These are phyloP conservation scores for Podarcis lilfordi DNA, from an alignment of 2,797 vertebrate genomes.

Conservation along the genomic window DNA sequence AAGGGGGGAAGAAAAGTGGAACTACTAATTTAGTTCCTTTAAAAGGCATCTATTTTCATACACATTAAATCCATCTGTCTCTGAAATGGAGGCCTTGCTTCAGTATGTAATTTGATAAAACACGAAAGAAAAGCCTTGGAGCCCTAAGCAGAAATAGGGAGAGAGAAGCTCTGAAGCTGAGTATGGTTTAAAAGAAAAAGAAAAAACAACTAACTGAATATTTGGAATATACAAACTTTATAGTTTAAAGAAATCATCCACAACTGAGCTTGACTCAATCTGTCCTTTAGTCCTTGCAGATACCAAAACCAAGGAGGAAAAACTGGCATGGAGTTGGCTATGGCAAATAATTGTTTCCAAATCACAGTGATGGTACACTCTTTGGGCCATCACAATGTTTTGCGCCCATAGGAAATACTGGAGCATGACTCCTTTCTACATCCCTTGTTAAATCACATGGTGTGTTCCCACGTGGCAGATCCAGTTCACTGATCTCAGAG, in stretches of 20 bases:
- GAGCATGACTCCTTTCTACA: not conserved
- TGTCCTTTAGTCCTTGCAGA: conserved; percentile 10
- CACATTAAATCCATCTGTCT: conserved; percentile 90
- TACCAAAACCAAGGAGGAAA: conserved; percentile 6
- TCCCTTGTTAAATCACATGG: not conserved
- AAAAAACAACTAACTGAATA: conserved; percentile 39
- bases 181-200: not conserved
- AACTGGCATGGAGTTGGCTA: not conserved
- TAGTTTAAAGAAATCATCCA: not conserved
- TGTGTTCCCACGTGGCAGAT: not conserved
- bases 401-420: not conserved
- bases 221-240: conserved; percentile 65
- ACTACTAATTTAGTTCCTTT: conserved; percentile 88
- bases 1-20: conserved; percentile 78
- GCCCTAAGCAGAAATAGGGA: conserved; percentile 71
- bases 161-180: conserved; percentile 56
- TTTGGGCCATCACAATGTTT: not conserved
- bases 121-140: conserved; percentile 74
- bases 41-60: conserved; percentile 84
- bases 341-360: not conserved
- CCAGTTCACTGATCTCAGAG: not conserved
- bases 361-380: not conserved
- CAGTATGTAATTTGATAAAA: conserved; percentile 84
- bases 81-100: conserved; percentile 77
- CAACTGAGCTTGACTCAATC: conserved; percentile 28